Evolutionary conservation across 2,888 invertebrate species (phyloP).

Genomic region (Volucella bombylans): DNA sequence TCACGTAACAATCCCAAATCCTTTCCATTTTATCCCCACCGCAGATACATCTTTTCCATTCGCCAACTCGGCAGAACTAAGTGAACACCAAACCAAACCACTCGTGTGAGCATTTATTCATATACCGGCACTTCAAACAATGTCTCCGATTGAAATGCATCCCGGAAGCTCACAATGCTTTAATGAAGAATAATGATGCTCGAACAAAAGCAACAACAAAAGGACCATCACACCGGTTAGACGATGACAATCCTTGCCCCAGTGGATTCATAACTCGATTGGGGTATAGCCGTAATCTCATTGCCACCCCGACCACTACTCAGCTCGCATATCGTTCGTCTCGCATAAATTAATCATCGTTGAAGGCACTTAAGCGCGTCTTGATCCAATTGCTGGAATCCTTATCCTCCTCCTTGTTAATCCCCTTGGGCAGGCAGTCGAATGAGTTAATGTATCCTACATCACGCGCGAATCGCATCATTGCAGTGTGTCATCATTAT

Average conservation of each 20-base stretch:
- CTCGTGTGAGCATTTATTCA: background rate
- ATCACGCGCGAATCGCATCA: conserved; percentile 60
- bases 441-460: conserved; percentile 56
- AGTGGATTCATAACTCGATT: conserved; percentile 37
- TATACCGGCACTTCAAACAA: conserved; percentile 12
- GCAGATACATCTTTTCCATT: conserved; percentile 1
- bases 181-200: conserved; percentile 63
- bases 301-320: background rate
- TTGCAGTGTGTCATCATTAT: conserved; percentile 66
- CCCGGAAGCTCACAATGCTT: conserved; percentile 49
- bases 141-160: conserved; percentile 45
- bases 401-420: conserved; percentile 7
- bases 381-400: conserved; percentile 63
- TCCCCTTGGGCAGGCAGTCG: conserved; percentile 4
- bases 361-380: conserved; percentile 57
- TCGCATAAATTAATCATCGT: conserved; percentile 57
- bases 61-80: background rate
- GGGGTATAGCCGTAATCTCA: background rate
- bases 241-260: conserved; percentile 3
- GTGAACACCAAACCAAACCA: conserved; percentile 11
- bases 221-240: conserved; percentile 4
- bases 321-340: background rate
- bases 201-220: conserved; percentile 15
- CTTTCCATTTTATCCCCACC: background rate
- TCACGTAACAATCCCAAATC: background rate